Base-by-base conservation (phyloP, 1,140 invertebrate genomes). In the Laupala kohalensis region DNA sequence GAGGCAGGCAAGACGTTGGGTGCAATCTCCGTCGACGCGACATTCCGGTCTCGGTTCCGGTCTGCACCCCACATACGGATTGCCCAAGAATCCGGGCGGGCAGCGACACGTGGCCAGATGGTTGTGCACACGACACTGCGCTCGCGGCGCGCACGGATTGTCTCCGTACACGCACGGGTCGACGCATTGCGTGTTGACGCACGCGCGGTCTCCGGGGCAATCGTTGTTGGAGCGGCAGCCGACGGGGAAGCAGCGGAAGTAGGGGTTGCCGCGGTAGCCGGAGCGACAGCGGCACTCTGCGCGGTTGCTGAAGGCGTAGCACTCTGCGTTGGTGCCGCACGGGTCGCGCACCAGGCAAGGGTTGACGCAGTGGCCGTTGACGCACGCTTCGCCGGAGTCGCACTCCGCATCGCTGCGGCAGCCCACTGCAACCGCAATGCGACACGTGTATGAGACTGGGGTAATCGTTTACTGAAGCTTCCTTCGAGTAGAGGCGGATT, bases 201-300 rank as follows among this genome's bases (percentile, higher is more conserved):
- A 97, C 74, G 91, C 88, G 77, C 90, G 88, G 75, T 95, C 90
- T 30, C 84, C 82, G 2, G 93, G 92, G 81, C 94, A 97, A 73
- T 96, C 94, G 72, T 90, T 90, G 78, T 95, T 93, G 70, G 90
- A 90, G 75, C 88, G 86, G 81, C 94, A 96, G n/a, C 93, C 94
- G 64, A 95, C 87, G 6, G 91, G 84, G 71, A 85, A 83, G 76
- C 93, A 95, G 70, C 88, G 86, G 25, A 87, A 85, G 72, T 87
- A 86, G 3, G 92, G 88, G 81, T 95, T 90, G 62, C 93, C 92
- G 74, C 91, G 85, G 75, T 90, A 93, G 66, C 93, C 93, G 73
- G 87, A 85, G 9, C 85, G 82, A 77, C 94, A 96, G 68, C 89
- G 85, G 79, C 94, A 96, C 74, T 91, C 84, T 2, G 92, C 87